A percentile compares a stretch with the other conserved stretches of the same genome.
phyloP scores from a whole-genome alignment of 92 coral and sea anemone species.

The Porites evermanni region DNA sequence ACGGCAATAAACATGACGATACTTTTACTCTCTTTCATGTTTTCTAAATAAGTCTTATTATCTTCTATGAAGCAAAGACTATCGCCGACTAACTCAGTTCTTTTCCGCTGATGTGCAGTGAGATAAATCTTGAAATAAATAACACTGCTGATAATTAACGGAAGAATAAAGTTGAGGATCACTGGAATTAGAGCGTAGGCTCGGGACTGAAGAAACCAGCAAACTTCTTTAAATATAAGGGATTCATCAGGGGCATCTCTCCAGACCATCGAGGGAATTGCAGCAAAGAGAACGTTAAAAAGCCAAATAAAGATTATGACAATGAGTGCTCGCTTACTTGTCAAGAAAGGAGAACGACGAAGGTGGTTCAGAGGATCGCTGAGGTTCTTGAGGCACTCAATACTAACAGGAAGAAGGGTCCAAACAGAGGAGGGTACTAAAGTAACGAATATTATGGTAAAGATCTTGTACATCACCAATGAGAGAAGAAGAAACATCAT shows the following conservation, averaged over 20 bases:
- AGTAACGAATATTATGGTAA: conserved; percentile 62
- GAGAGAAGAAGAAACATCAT: conserved; percentile 44
- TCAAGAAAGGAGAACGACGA: conserved; percentile 71
- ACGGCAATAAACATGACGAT: conserved; percentile 67
- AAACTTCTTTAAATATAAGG: conserved; percentile 24
- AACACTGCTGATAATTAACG: conserved; percentile 56
- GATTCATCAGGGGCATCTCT: conserved; percentile 25
- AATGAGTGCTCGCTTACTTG: conserved; percentile 73
- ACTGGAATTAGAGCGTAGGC: conserved; percentile 44
- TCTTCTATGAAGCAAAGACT: background rate
- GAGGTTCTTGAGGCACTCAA: conserved; percentile 71
- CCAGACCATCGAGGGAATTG: conserved; percentile 84
- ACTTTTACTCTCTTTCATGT: conserved; percentile 71
- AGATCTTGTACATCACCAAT: conserved; percentile 60
- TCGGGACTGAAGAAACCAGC: conserved; percentile 54
- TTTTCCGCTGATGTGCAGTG: conserved; percentile 35
- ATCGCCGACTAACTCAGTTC: background rate
- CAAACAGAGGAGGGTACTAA: conserved; percentile 69
- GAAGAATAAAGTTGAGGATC: conserved; percentile 58
- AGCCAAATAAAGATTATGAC: conserved; percentile 72
- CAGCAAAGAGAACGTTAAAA: conserved; percentile 77
- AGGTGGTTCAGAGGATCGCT: conserved; percentile 80
- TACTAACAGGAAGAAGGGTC: conserved; percentile 70
- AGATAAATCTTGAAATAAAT: conserved; percentile 63
- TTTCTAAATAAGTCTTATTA: conserved; percentile 54